Evolutionary conservation across 2,888 invertebrate genomes (phyloP).

Genomic region (Drosophila helvetica): DNA sequence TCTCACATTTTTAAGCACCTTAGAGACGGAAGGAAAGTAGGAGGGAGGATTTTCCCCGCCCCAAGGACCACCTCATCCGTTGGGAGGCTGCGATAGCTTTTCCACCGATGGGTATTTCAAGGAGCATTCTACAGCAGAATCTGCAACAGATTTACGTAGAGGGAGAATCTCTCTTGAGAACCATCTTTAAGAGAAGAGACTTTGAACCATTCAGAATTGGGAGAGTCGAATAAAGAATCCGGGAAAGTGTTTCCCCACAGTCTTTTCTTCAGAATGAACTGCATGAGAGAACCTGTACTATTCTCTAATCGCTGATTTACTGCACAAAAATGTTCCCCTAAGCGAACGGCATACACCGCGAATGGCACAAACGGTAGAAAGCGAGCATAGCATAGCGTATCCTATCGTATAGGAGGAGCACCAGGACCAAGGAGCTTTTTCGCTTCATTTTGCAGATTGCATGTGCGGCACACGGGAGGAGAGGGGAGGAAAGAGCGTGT

Average conservation of each 20-base stretch:
- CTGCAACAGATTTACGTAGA: no score
- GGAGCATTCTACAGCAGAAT: neutral
- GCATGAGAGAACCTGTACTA: no score
- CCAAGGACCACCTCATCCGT: neutral
- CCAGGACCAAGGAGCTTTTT: conserved; percentile 22
- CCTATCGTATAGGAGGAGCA: neutral
- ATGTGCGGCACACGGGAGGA: neutral
- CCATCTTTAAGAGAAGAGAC: no score
- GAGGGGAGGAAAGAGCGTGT: neutral
- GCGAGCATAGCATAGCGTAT: neutral
- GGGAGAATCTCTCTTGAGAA: no score
- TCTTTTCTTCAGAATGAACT: no score
- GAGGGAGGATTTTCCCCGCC: neutral
- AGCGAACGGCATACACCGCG: neutral
- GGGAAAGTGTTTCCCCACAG: no score
- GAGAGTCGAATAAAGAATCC: no score
- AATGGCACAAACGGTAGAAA: neutral
- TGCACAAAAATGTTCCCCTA: conserved; percentile 1
- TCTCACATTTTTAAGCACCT: conserved; percentile 35
- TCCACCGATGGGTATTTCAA: no score
- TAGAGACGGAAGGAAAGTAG: neutral
- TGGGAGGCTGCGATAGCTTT: neutral
- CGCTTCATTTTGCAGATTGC: conserved; percentile 50
- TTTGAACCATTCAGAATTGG: no score
- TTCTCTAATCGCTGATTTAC: neutral